A percentile compares a stretch with the other conserved stretches of the same genome.
Conservation (phyloP, 2,113 vertebrate genomes). For the Orcinus orca region DNA sequence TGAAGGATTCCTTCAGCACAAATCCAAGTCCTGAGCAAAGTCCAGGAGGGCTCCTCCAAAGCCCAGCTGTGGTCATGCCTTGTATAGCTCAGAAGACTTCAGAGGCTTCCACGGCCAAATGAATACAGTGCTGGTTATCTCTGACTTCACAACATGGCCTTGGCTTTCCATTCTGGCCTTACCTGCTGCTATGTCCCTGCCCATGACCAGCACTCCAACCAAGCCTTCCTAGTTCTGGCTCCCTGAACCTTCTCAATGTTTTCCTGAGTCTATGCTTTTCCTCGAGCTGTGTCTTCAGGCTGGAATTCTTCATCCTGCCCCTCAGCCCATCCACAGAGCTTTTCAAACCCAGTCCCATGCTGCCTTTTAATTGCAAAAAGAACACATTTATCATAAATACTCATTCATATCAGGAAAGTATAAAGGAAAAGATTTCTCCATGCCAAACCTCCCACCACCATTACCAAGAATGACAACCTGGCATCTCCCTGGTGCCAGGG, state of each 20-base stretch:
- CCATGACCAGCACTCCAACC: neutral
- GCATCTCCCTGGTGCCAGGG: neutral
- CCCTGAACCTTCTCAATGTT: neutral
- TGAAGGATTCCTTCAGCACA: neutral
- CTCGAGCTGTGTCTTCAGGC: neutral
- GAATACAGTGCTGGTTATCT: neutral
- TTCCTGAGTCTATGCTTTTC: neutral
- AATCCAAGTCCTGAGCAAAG: neutral
- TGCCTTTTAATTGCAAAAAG: neutral
- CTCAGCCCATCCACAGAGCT: neutral
- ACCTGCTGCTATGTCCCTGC: neutral
- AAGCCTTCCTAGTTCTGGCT: neutral
- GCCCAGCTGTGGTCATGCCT: neutral
- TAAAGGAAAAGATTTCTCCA: neutral
- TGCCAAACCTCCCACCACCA: rapidly evolving
- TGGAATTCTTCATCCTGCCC: neutral
- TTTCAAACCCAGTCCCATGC: neutral
- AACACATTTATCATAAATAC: neutral
- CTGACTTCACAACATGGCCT: too few relatives aligned
- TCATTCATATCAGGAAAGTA: neutral
- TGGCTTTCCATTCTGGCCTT: neutral
- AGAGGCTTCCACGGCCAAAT: neutral
- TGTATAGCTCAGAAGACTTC: neutral
- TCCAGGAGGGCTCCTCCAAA: neutral
- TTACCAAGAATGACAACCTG: neutral